phyloP scores from a whole-genome alignment of 2,113 vertebrate genomes.

The Pterocles orientalis region DNA sequence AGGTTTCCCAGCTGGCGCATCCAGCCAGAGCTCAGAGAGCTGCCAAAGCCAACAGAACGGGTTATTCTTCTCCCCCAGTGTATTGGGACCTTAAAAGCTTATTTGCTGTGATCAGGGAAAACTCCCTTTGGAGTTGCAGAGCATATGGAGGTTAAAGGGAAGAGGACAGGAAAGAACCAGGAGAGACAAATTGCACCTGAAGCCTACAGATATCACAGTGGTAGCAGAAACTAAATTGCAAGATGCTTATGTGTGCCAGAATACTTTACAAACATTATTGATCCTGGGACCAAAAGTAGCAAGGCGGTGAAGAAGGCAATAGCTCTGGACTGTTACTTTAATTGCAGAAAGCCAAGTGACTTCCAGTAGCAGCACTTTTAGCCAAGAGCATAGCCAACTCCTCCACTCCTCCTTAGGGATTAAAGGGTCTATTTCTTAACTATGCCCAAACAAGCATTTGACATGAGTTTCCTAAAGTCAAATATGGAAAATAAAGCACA shows the following conservation, averaged over 20 bases:
- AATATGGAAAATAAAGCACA: background rate
- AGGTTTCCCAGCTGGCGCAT: constrained; percentile 2
- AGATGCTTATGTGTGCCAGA: background rate
- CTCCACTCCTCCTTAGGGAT: background rate
- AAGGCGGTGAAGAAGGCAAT: background rate
- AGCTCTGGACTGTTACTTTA: background rate
- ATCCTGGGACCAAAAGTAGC: background rate
- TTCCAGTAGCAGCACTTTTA: background rate
- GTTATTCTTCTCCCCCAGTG: background rate
- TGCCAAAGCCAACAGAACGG: background rate
- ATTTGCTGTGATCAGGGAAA: background rate
- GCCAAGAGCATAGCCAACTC: background rate
- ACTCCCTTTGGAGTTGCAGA: background rate
- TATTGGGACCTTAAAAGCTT: background rate
- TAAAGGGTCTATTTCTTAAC: background rate
- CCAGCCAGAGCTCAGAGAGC: background rate
- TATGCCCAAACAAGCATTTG: background rate
- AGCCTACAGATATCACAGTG: background rate
- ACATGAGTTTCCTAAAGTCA: background rate
- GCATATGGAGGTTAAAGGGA: background rate
- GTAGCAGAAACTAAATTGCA: background rate
- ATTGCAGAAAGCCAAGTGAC: background rate
- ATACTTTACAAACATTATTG: background rate
- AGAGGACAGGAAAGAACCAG: background rate
- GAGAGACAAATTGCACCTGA: background rate